Conservation (phyloP, 2,113 vertebrate species). For the Nematolebias whitei region DNA sequence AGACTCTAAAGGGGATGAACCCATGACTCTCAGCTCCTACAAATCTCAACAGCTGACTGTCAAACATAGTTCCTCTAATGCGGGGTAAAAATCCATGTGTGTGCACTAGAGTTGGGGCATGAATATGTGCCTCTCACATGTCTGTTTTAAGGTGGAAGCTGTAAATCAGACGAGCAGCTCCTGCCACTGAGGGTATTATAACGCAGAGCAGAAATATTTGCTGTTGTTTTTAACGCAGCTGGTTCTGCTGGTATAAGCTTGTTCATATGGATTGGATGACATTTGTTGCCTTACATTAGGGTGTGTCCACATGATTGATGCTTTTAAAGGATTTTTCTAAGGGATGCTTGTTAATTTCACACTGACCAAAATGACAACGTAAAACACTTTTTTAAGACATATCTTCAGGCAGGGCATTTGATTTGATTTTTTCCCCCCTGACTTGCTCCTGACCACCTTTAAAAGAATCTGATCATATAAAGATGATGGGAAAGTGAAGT, state of each 20-base stretch:
- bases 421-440: conserved; percentile 6
- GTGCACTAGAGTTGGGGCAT: conserved; percentile 1
- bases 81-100: conserved; percentile 45
- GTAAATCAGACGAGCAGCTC: conserved; percentile 25
- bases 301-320: not conserved
- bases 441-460: no score
- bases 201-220: conserved; percentile 33
- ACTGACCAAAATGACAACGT: not conserved
- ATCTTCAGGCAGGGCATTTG: no score
- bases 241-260: conserved; percentile 16
- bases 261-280: conserved; percentile 15
- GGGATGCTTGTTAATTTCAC: not conserved
- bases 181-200: conserved; percentile 25
- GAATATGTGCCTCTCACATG: conserved; percentile 46
- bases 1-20: conserved; percentile 19
- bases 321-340: not conserved
- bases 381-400: no score
- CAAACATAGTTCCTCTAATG: conserved; percentile 62
- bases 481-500: conserved; percentile 38
- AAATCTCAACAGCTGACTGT: conserved; percentile 67
- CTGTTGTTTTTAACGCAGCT: conserved; percentile 29
- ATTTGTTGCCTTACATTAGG: conserved; percentile 1
- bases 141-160: conserved; percentile 41
- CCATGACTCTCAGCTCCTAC: conserved; percentile 16
- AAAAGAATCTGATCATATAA: conserved; percentile 19